These are phyloP conservation scores for Eristalis arbustorum DNA, from an alignment of 2,888 invertebrate genomes.

Conservation along the genomic window DNA sequence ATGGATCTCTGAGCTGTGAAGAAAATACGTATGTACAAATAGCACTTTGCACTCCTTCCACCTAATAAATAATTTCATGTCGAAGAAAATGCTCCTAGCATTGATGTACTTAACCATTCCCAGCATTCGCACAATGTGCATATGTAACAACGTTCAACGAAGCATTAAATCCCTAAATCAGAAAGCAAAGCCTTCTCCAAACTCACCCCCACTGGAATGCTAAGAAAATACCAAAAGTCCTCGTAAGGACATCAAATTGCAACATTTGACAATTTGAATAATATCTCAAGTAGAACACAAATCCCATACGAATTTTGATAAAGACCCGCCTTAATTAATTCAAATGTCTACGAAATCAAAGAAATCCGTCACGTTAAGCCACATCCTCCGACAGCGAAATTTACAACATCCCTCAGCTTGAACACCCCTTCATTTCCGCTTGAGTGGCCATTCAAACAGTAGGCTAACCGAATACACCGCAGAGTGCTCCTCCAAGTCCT, in stretches of 20 bases:
- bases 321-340: not conserved
- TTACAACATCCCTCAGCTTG: not conserved
- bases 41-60: too few species aligned
- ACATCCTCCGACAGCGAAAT: conserved; percentile 86
- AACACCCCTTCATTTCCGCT: not conserved
- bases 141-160: too few species aligned
- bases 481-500: not conserved
- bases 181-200: not conserved
- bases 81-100: too few species aligned
- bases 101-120: too few species aligned
- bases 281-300: not conserved
- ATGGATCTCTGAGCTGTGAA: too few species aligned
- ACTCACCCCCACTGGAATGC: not conserved
- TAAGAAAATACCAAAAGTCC: not conserved
- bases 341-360: not conserved
- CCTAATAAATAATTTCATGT: too few species aligned
- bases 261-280: not conserved
- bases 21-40: too few species aligned
- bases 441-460: not conserved
- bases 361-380: conserved; percentile 77
- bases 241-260: not conserved
- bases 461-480: not conserved
- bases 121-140: too few species aligned
- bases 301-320: not conserved
- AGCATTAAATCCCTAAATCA: not conserved